Evolutionary conservation across 1,140 invertebrate species (phyloP), one percentile per base, ranked within the genome.

Genomic region (Elymnias hypermnestra): DNA sequence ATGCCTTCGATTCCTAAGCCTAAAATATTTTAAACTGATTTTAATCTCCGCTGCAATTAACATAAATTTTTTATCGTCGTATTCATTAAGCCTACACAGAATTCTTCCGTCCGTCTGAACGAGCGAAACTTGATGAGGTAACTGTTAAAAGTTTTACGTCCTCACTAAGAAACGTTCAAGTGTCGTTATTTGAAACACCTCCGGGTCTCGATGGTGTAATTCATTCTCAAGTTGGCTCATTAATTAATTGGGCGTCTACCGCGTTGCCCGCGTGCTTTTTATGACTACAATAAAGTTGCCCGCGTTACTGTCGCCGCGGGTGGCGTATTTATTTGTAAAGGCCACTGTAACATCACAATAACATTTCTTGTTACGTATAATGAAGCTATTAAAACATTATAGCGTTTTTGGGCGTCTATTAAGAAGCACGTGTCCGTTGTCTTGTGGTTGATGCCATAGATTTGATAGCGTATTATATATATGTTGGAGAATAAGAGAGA

Each of bases 191-290:
- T 47, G 46, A 57, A 63, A 69, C 67, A 74, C 63, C 71, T 75
- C 50, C 48, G 44, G 50, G 51, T 68, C 71, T 59, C 65, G 41
- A 62, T 62, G 61, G 67, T 25, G 63, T 74, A 74, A 76, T 74
- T 76, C 51, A 69, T 74, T 74, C 68, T 62, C 43, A 59, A 79
- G 61, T 73, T 66, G 62, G 63, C 66, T 75, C 73, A 73, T 81
- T 77, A 81, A 75, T 77, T 77, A 75, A 81, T 77, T 73, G 76
- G 51, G 58, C 64, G 51, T 68, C 59, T 58, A 55, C 59, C 52
- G 54, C 56, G 58, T 39, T 54, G 60, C 64, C 65, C 65, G 64
- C 56, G 61, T 71, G 72, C 63, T 74, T 71, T 76, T 79, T 74
- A 79, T 53, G 72, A 71, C 45, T 29, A 63, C 55, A 55, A 60